These are phyloP conservation scores for Peromyscus attwateri DNA, from an alignment of 2,797 vertebrate genomes.

Conservation along the genomic window DNA sequence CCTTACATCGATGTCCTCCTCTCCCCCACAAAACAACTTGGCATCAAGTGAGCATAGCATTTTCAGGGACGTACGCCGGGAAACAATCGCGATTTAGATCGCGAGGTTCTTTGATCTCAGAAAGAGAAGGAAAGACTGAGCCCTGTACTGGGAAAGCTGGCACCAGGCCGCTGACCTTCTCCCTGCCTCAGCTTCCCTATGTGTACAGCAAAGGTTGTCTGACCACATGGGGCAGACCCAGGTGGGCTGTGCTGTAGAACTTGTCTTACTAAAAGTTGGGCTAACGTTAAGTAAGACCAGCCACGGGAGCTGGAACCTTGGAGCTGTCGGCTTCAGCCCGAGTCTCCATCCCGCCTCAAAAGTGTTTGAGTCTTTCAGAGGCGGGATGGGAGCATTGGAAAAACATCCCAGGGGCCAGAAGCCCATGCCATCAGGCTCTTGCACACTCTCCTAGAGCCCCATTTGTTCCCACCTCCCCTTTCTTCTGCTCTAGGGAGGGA, in stretches of 20 bases:
- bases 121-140: background rate
- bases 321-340: background rate
- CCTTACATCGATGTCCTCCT: background rate
- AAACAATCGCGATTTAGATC: background rate
- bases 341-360: background rate
- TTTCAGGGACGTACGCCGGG: background rate
- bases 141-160: background rate
- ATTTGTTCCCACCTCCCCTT: background rate
- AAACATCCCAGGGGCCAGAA: background rate
- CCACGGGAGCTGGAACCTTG: background rate
- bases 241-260: background rate
- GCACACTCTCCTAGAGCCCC: background rate
- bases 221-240: background rate
- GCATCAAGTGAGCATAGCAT: background rate
- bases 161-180: background rate
- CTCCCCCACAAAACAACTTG: background rate
- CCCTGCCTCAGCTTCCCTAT: background rate
- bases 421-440: background rate
- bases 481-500: background rate
- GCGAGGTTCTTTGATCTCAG: background rate
- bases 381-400: background rate
- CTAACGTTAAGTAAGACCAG: background rate
- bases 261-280: background rate
- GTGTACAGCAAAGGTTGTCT: background rate
- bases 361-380: background rate